Base-by-base conservation (phyloP, 2,113 vertebrate genomes). In the Lasiurus borealis region DNA sequence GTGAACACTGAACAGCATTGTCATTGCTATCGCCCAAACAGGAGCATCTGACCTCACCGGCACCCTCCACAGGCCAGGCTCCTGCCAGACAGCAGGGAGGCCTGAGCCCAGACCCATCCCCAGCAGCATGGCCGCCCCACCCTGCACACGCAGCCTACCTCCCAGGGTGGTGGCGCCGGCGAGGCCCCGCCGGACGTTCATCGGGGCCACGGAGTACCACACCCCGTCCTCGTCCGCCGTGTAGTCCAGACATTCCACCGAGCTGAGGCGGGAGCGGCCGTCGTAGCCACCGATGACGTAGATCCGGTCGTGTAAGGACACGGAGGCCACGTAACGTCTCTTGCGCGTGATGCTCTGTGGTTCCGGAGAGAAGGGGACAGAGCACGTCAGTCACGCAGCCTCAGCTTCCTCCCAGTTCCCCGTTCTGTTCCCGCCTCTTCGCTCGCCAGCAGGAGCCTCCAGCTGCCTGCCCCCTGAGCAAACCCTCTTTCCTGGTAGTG, bases 261-360 rank as follows among this genome's bases (percentile, higher is more conserved):
- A 99, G 97, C 99, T 99, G 97, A 99, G 99, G 8, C 99, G 98
- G 0, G 99, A 99, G 15, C 99, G 99, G 0, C 99, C 99, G 0
- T 99, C 99, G 4, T 99, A 99, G 2, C 99, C 99, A 4, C 99
- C 99, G 2, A 99, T 99, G 76, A 99, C 99, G 0, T 99, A 99
- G 84, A 99, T 99, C 0, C 99, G 98, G 90, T 99, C 99, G 0
- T 99, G 99, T 1, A 99, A 98, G 8, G 99, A 99, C 90, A 99
- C 99, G 0, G 99, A 99, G 29, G 99, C 99, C 16, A 99, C 99
- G 0, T 99, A 99, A 0, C 99, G 99, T 50, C 99, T 98, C 96
- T 99, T 99, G 3, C 99, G 98, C 11, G 99, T 99, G 94, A 99
- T 99, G 97, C 99, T 99, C 99, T 99, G 36, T 0, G 44, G 21